Percentiles rank a stretch among this genome's conserved stretches.
Evolutionary conservation across 2,888 invertebrate genomes (phyloP).

Genomic region (Anaspis maculata): DNA sequence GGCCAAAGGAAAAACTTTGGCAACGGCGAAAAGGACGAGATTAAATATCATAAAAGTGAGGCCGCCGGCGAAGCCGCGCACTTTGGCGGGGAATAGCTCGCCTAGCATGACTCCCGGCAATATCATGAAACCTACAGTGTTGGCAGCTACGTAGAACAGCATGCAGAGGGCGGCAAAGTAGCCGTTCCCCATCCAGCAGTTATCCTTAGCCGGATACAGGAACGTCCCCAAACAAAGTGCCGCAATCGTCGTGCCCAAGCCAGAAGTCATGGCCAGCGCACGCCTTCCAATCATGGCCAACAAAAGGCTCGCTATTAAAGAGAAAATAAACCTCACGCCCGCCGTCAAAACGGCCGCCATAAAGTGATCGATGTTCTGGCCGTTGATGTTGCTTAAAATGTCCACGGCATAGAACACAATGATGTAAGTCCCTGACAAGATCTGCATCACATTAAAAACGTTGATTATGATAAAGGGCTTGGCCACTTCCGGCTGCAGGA

Average conservation of each 20-base stretch:
- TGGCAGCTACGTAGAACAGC: slow-evolving; percentile 63
- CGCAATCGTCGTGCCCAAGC: slow-evolving; percentile 56
- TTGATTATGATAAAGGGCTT: slow-evolving; percentile 68
- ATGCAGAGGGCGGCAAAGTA: slow-evolving; percentile 46
- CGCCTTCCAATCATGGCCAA: slow-evolving; percentile 58
- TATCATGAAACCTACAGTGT: slow-evolving; percentile 65
- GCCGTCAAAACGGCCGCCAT: slow-evolving; percentile 64
- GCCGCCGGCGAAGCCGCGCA: slow-evolving; percentile 66
- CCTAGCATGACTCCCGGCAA: slow-evolving; percentile 69
- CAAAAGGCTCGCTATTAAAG: slow-evolving; percentile 57
- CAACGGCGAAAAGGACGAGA: slow-evolving; percentile 56
- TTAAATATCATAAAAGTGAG: slow-evolving; percentile 66
- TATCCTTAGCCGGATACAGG: slow-evolving; percentile 39
- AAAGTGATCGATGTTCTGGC: slow-evolving; percentile 42
- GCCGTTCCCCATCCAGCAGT: slow-evolving; percentile 27
- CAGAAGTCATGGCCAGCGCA: slow-evolving; percentile 57
- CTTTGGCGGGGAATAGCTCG: slow-evolving; percentile 64
- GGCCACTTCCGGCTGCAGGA: slow-evolving; percentile 54
- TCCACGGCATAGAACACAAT: slow-evolving; percentile 74
- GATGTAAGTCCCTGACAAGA: slow-evolving; percentile 66
- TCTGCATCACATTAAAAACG: slow-evolving; percentile 63
- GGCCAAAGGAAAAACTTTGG: slow-evolving; percentile 63
- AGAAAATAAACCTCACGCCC: slow-evolving; percentile 54
- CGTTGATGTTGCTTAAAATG: slow-evolving; percentile 50
- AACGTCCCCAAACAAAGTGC: slow-evolving; percentile 52